phyloP scores from a whole-genome alignment of 2,113 vertebrate species.

The Stomatorhinus ivindoensis region DNA sequence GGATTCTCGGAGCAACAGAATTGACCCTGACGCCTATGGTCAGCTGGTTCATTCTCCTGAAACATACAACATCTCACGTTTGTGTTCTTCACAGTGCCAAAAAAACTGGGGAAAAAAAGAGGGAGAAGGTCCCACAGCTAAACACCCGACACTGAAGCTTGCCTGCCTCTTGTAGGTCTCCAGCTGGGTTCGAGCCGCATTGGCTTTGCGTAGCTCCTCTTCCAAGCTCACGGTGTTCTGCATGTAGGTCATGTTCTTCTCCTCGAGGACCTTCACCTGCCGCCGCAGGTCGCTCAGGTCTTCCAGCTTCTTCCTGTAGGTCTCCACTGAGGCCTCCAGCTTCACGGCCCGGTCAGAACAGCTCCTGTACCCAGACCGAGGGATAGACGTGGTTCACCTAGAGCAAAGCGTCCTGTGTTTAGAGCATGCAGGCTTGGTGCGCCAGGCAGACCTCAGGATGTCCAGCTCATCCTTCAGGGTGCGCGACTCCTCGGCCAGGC shows the following conservation, averaged over 20 bases:
- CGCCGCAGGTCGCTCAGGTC: constrained; percentile 85
- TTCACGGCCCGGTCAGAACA: constrained; percentile 84
- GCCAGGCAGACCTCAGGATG: constrained; percentile 71
- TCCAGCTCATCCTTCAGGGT: constrained; percentile 92
- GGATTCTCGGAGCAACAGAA: not conserved
- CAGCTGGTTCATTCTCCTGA: not conserved
- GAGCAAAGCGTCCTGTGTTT: not conserved
- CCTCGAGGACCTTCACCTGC: constrained; percentile 88
- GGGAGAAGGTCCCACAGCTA: not conserved
- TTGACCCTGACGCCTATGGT: not conserved
- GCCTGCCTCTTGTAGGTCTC: constrained; percentile 94
- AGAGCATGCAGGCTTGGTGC: too few species aligned
- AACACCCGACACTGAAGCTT: not conserved
- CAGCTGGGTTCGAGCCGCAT: constrained; percentile 82
- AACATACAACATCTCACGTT: not conserved
- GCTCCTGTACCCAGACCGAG: constrained; percentile 45
- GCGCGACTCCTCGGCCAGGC: constrained; percentile 88
- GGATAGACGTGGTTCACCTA: not conserved
- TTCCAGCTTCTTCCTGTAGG: constrained; percentile 90
- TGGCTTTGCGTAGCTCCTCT: constrained; percentile 92
- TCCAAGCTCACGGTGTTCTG: constrained; percentile 90
- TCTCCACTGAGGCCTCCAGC: constrained; percentile 83
- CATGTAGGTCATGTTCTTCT: constrained; percentile 95
- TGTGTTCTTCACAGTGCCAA: not conserved
- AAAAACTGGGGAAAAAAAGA: not conserved